These are phyloP conservation scores for Dendronephthya gigantea DNA, from an alignment of 64 coral and sea anemone species.

Conservation along the genomic window DNA sequence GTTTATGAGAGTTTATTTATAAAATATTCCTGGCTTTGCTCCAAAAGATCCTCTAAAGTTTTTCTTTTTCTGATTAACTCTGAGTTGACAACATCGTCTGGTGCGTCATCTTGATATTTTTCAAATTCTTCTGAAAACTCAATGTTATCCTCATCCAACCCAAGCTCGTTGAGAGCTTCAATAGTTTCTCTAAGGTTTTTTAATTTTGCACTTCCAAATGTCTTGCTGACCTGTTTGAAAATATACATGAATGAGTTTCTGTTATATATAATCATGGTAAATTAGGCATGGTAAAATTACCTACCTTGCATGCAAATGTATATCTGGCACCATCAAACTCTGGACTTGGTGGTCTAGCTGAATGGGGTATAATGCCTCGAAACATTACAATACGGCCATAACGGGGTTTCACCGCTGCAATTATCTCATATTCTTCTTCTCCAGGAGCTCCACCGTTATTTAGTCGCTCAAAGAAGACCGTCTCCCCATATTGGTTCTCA, in stretches of 20 bases:
- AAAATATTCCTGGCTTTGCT: not conserved
- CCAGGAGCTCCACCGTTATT: conserved; percentile 8
- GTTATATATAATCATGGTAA: not conserved
- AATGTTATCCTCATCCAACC: not conserved
- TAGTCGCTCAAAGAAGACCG: conserved; percentile 62
- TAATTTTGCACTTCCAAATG: not conserved
- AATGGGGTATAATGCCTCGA: conserved; percentile 88
- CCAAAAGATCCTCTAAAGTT: not conserved
- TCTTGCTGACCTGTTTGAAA: not conserved
- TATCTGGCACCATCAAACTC: conserved; percentile 68
- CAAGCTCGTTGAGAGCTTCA: not conserved
- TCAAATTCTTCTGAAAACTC: not conserved
- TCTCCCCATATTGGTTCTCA: conserved; percentile 76
- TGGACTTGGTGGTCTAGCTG: conserved; percentile 80
- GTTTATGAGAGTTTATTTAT: not conserved
- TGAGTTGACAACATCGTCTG: not conserved
- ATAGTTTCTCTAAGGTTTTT: not conserved
- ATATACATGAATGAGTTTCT: not conserved
- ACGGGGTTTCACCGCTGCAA: conserved; percentile 65
- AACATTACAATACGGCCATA: conserved; percentile 90
- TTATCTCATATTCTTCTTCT: conserved; percentile 65
- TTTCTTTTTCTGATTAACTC: not conserved
- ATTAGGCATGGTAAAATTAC: not conserved
- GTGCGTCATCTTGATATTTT: too few species aligned
- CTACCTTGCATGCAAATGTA: conserved; percentile 94